Evolutionary conservation across 2,113 vertebrate species (phyloP), one percentile per base, ranked within the genome.

Genomic region (Megatriorchis doriae): DNA sequence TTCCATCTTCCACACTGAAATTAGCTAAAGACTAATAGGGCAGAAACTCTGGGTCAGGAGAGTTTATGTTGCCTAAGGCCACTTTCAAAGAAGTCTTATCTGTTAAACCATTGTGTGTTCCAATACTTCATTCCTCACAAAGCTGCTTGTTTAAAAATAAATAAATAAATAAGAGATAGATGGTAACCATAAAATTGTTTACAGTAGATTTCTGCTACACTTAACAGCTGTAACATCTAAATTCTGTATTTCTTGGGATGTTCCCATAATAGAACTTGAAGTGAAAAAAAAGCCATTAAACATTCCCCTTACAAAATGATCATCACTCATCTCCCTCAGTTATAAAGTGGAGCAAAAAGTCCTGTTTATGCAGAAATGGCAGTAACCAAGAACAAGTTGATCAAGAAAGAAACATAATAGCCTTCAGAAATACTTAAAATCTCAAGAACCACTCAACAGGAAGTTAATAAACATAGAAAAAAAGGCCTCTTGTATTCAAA

Each of bases 1-100:
- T 86, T 95, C 85, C 47, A 78, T 91, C 75, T 88, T 81, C 88
- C 72, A 71, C 59, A 86, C 88, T 84, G 94, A 86, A 96, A 90
- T 91, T 74, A 88, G 86, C 80, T 93, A 9, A 96, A 82, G 84
- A 90, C 62, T 80, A 94, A 75, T 4, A 80, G n/a, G 29, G 85
- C 40, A 96, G 84, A 96, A 96, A 53, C 81, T 85, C 55, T 81
- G 63, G 93, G 90, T 96, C 96, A 93, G 82, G 32, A 73, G 67
- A 96, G 92, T 96, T 96, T 92, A 93, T 73, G 63, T 77, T 90
- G 93, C 85, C 74, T 86, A 83, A 93, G 82, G 85, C 81, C 31
- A 56, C n/a, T 92, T 95, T 94, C 82, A 96, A 93, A 93, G 79
- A 86, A 88, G 9, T 48, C 87, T 96, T 95, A 95, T 94, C 90